These are phyloP conservation scores for Tringa solitaria DNA, from an alignment of 2,113 vertebrate species.

Conservation along the genomic window DNA sequence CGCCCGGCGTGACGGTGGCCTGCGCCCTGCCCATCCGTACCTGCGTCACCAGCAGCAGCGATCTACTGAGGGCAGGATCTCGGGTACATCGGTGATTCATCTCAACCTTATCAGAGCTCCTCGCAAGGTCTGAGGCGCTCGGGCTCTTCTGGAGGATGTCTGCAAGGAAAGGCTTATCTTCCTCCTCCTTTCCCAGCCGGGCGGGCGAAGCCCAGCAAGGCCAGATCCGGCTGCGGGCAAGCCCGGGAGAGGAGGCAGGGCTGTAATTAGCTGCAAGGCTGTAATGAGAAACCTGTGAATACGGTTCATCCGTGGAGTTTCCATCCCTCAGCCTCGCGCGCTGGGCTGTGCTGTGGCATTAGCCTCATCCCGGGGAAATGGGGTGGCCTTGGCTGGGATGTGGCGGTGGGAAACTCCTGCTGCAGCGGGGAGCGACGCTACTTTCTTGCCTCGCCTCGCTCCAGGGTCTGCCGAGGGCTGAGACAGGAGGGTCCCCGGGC, in stretches of 20 bases:
- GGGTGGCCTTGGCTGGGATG: not conserved
- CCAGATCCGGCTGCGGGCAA: accelerated
- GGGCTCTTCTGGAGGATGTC: not conserved
- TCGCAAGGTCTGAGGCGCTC: not conserved
- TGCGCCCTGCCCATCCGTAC: accelerated
- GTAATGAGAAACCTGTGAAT: not conserved
- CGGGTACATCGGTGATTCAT: not conserved
- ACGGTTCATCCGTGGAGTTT: accelerated
- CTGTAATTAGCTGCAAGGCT: not conserved
- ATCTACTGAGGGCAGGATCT: too few relatives aligned
- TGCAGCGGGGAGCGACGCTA: accelerated
- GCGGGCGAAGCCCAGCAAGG: not conserved
- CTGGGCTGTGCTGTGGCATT: not conserved
- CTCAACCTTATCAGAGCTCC: not conserved
- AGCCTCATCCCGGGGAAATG: not conserved
- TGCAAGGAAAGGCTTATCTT: not conserved
- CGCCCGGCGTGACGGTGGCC: accelerated
- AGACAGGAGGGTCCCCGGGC: accelerated
- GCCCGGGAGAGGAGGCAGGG: not conserved
- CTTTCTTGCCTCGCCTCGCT: not conserved
- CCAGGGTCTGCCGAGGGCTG: not conserved
- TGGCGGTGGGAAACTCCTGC: not conserved
- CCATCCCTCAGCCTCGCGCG: accelerated
- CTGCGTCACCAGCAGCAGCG: accelerated
- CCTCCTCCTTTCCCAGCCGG: not conserved